Conservation (phyloP, 2,888 invertebrate genomes). For the Cantharis rustica region DNA sequence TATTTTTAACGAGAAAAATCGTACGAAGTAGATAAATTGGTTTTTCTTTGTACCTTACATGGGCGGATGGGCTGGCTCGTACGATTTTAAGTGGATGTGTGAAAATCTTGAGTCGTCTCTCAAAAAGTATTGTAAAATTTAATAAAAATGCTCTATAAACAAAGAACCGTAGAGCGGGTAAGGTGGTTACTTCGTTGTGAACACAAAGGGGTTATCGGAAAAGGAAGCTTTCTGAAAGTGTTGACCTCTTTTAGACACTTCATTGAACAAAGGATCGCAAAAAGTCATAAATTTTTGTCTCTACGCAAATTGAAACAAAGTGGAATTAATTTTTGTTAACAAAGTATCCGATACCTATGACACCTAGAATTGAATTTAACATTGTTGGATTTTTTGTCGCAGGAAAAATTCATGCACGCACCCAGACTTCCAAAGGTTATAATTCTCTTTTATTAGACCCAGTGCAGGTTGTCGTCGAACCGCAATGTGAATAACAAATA, state of each 20-base stretch:
- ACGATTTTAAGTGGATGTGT: neutral
- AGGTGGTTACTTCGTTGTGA: neutral
- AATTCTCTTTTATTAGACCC: neutral
- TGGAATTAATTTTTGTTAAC: neutral
- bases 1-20: neutral
- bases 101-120: neutral
- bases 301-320: neutral
- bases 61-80: neutral
- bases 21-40: neutral
- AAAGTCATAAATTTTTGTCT: neutral
- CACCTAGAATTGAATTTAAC: neutral
- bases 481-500: neutral
- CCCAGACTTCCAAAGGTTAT: neutral
- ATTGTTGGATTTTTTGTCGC: neutral
- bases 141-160: neutral
- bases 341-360: neutral
- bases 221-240: neutral
- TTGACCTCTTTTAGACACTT: neutral
- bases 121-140: neutral
- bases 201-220: neutral
- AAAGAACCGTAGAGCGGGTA: neutral
- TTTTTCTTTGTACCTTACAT: neutral
- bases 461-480: neutral
- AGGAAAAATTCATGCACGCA: no score
- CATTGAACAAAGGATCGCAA: neutral